Evolutionary conservation across 1,140 invertebrate species (phyloP).

Genomic region (Tribolium castaneum): DNA sequence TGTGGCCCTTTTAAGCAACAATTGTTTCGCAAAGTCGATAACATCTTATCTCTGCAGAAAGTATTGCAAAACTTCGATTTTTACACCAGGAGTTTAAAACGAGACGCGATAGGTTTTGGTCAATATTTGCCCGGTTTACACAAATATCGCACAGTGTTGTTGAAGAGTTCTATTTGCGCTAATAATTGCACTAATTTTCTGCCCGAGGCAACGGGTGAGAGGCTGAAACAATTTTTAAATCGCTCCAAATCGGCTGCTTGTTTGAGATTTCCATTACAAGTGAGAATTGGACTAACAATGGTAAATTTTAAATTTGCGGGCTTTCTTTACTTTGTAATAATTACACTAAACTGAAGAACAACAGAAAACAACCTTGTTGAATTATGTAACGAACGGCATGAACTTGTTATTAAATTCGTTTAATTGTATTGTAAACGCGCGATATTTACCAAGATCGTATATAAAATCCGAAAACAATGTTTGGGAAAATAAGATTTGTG

Average conservation of each 20-base stretch:
- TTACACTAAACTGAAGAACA: slow-evolving; percentile 1
- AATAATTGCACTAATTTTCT: slow-evolving; percentile 26
- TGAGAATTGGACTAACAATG: slow-evolving; percentile 3
- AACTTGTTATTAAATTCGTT: not conserved
- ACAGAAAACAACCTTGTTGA: not conserved
- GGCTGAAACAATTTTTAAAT: not conserved
- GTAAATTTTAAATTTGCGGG: not conserved
- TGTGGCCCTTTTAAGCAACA: not conserved
- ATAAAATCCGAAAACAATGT: not conserved
- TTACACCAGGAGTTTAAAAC: not conserved
- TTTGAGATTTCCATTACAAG: not conserved
- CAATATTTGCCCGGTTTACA: slow-evolving; percentile 27
- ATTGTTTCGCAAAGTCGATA: not conserved
- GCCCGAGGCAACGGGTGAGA: not conserved
- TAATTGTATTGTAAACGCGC: not conserved
- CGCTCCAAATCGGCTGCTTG: not conserved
- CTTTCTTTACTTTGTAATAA: slow-evolving; percentile 1
- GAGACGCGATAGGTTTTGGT: not conserved
- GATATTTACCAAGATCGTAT: too few relatives aligned
- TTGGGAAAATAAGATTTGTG: not conserved
- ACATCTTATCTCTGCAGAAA: slow-evolving; percentile 12
- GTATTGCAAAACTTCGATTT: slow-evolving; percentile 2
- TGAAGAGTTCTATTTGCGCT: not conserved
- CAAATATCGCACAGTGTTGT: slow-evolving; percentile 19
- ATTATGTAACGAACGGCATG: not conserved